phyloP scores from a whole-genome alignment of 2,888 invertebrate species.

The Pyrgus malvae region DNA sequence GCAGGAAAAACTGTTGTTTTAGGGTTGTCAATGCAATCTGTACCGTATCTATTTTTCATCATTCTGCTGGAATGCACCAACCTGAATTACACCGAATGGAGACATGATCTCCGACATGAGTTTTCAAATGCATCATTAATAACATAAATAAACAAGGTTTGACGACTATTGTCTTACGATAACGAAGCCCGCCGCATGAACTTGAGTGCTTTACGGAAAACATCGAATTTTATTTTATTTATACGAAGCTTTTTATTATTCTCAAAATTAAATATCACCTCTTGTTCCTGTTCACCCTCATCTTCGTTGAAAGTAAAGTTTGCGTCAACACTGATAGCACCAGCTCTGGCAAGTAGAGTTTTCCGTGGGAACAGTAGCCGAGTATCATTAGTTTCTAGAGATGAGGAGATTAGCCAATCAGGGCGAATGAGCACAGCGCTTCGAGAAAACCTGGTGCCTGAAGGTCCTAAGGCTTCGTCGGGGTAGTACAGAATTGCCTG shows the following conservation, averaged over 20 bases:
- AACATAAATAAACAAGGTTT: too few species aligned
- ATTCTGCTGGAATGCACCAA: too few species aligned
- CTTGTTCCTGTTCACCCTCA: conserved; percentile 70
- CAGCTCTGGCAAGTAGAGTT: conserved; percentile 65
- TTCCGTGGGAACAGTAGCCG: conserved; percentile 57
- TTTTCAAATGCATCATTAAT: too few species aligned
- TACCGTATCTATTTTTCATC: too few species aligned
- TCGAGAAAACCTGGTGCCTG: conserved; percentile 52
- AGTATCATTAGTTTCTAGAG: conserved; percentile 47
- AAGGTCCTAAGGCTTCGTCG: conserved; percentile 51
- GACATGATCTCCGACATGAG: too few species aligned
- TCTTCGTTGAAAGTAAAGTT: conserved; percentile 66
- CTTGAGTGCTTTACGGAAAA: too few species aligned
- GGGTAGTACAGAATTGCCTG: conserved; percentile 70
- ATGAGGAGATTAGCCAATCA: conserved; percentile 62
- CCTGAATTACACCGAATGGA: too few species aligned
- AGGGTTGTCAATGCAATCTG: too few species aligned
- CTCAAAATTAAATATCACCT: conserved; percentile 44
- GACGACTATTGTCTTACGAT: too few species aligned
- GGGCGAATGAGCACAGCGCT: conserved; percentile 58
- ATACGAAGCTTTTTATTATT: not conserved
- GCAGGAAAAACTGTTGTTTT: too few species aligned
- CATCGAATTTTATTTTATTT: too few species aligned
- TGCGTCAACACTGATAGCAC: conserved; percentile 55
- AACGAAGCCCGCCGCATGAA: too few species aligned